Conservation (phyloP, 1,140 invertebrate species). For the Pseudomyrmex gracilis region DNA sequence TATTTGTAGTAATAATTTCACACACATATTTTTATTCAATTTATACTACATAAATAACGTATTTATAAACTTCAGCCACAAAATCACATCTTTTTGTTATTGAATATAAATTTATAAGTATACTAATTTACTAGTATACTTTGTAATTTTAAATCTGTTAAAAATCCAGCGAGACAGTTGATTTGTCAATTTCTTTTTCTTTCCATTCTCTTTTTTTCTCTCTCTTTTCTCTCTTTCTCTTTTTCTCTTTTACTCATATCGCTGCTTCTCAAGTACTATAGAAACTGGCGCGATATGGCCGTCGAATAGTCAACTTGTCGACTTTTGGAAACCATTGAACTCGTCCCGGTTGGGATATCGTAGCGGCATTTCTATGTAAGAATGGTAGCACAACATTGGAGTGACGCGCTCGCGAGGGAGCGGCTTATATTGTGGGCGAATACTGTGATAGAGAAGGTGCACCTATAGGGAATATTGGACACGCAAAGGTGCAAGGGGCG, state of each 20-base stretch:
- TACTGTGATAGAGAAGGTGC: constrained; percentile 60
- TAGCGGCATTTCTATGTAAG: constrained; percentile 65
- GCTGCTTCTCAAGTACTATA: constrained; percentile 43
- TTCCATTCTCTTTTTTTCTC: not conserved
- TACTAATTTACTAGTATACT: too few species aligned
- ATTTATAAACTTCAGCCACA: too few species aligned
- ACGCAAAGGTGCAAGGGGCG: constrained; percentile 59
- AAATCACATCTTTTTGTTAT: too few species aligned
- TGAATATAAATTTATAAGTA: too few species aligned
- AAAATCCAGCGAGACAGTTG: not conserved
- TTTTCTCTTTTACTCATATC: not conserved
- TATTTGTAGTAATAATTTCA: constrained; percentile 12
- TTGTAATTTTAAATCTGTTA: constrained; percentile 16
- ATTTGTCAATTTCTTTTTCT: constrained; percentile 4
- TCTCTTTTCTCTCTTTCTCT: not conserved
- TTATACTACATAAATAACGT: too few species aligned
- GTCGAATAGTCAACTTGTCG: constrained; percentile 65
- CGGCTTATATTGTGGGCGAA: constrained; percentile 55
- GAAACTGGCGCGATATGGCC: constrained; percentile 54
- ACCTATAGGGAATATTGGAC: constrained; percentile 50
- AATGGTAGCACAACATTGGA: constrained; percentile 61
- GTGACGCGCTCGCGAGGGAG: constrained; percentile 37
- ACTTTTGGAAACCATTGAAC: constrained; percentile 73
- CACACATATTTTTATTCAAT: not conserved
- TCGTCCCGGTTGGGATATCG: constrained; percentile 67